Percentiles rank a stretch among this genome's conserved stretches.
phyloP scores from a whole-genome alignment of 2,113 vertebrate species.

The Falcunculus frontatus region DNA sequence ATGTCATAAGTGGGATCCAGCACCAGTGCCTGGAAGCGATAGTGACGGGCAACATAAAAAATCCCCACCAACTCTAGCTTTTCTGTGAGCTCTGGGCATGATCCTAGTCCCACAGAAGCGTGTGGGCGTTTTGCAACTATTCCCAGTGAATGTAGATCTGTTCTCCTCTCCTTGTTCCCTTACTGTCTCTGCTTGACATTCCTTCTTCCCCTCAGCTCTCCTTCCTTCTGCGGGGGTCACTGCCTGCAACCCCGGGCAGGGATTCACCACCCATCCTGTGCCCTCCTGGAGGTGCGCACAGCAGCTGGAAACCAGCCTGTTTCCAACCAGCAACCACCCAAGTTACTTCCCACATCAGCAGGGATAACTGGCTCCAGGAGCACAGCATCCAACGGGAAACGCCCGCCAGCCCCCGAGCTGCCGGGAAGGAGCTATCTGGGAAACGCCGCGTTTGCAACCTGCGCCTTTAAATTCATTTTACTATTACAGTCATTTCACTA shows the following conservation, averaged over 20 bases:
- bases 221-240: neutral
- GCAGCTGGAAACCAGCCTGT: neutral
- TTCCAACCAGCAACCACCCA: neutral
- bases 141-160: neutral
- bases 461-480: conserved; percentile 59
- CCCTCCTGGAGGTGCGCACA: rapidly evolving
- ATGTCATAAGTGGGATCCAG: neutral
- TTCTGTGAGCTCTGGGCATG: neutral
- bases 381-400: neutral
- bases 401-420: neutral
- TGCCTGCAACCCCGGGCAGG: rapidly evolving
- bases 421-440: neutral
- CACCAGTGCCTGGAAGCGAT: rapidly evolving
- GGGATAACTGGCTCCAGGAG: neutral
- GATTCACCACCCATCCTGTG: neutral
- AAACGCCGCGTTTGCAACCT: neutral
- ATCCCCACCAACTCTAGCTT: neutral
- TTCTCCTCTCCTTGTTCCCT: neutral
- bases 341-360: neutral
- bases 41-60: neutral
- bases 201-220: neutral
- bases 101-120: conserved; percentile 2
- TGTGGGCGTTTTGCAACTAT: neutral
- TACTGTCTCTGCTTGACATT: neutral
- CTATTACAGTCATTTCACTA: conserved; percentile 60